Conservation (phyloP, 1,140 invertebrate genomes). For the Lethrus apterus region DNA sequence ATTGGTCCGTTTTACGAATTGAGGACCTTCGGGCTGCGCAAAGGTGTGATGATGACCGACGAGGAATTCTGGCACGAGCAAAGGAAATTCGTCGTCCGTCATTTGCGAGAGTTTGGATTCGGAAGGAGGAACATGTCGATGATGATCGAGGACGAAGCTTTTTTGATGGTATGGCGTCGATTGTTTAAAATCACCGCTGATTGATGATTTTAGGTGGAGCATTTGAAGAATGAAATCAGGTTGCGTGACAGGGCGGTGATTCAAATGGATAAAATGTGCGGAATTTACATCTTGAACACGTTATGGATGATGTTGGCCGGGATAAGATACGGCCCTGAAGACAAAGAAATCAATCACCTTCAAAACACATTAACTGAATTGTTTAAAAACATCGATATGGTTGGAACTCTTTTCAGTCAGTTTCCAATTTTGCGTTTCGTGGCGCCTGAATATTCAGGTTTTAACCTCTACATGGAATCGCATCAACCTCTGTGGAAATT, state of each 20-base stretch:
- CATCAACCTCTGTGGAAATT: constrained; percentile 66
- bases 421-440: constrained; percentile 68
- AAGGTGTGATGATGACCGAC: constrained; percentile 63
- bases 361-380: constrained; percentile 62
- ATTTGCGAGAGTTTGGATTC: constrained; percentile 74
- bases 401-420: constrained; percentile 66
- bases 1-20: constrained; percentile 64
- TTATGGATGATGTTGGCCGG: constrained; percentile 84
- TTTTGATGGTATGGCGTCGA: constrained; percentile 45
- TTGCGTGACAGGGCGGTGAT: constrained; percentile 17
- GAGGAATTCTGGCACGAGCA: constrained; percentile 78
- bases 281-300: constrained; percentile 72
- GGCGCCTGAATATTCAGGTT: constrained; percentile 67
- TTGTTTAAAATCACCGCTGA: too few species aligned
- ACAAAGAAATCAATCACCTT: constrained; percentile 58
- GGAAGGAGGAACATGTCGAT: constrained; percentile 66
- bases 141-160: constrained; percentile 62
- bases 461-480: constrained; percentile 60
- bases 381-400: constrained; percentile 67
- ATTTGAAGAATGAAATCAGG: constrained; percentile 34
- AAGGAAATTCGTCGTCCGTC: constrained; percentile 67
- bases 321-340: constrained; percentile 55
- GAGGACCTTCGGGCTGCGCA: constrained; percentile 59
- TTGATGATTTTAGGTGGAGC: too few species aligned
- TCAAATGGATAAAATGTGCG: constrained; percentile 64